Evolutionary conservation across 2,888 invertebrate genomes (phyloP), one percentile per base, ranked within the genome.

Genomic region (Zygaena filipendulae): DNA sequence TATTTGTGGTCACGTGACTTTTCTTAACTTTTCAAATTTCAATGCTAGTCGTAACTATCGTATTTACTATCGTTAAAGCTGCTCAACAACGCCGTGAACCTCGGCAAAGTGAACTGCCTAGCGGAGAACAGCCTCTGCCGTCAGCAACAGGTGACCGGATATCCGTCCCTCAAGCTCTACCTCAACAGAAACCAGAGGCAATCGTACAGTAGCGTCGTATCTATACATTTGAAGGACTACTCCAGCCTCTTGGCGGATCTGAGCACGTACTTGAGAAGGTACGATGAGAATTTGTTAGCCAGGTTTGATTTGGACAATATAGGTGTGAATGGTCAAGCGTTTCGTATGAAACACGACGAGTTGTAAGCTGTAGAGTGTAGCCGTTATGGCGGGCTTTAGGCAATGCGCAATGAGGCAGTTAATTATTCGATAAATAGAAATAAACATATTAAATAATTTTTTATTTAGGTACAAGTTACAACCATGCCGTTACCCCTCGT

Each of bases 31-130:
- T n/a, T n/a, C n/a, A n/a, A n/a, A n/a, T n/a, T n/a, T n/a, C n/a
- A n/a, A n/a, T n/a, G n/a, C n/a, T n/a, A n/a, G n/a, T n/a, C n/a
- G n/a, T n/a, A n/a, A n/a, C n/a, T n/a, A n/a, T n/a, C n/a, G n/a
- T n/a, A n/a, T n/a, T n/a, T n/a, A n/a, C n/a, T n/a, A n/a, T n/a
- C 13, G 19, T 54, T 53, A 2, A 58, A 79, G 80, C 37, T 54
- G 9, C 50, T 80, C 3, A 56, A 61, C 45, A 58, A 63, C 35
- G 58, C 59, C 2, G 59, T 77, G 0, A 52, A 69, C 11, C 56
- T 70, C 4, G 80, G 74, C 27, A 68, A 61, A 52, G 80, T 80
- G 35, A 70, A 80, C 47, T 81, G 80, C 44, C 33, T 72, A 4
- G 49, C 48, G 3, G 75, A 79, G 13, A 58, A 74, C 2, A 54